phyloP scores from a whole-genome alignment of 1,140 invertebrate genomes.

The Aphelenchoides besseyi region DNA sequence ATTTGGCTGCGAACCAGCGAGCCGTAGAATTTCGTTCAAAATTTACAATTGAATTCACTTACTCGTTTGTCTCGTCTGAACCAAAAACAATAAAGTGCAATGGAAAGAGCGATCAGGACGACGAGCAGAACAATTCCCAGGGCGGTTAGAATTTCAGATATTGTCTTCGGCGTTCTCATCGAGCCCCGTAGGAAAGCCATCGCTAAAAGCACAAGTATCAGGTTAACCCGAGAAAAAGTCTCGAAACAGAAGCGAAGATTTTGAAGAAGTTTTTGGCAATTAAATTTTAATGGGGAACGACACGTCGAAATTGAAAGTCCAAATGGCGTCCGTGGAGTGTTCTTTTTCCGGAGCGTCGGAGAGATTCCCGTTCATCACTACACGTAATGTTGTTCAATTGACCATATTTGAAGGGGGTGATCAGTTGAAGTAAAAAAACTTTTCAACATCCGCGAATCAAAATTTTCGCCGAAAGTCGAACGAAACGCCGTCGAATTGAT shows the following conservation, averaged over 20 bases:
- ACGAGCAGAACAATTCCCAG: neutral
- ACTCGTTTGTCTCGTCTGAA: slow-evolving; percentile 10
- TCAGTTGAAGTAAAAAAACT: neutral
- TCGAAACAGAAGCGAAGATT: neutral
- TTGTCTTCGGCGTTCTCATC: neutral
- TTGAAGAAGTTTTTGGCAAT: neutral
- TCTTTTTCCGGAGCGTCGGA: no score
- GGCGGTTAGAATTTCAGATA: neutral
- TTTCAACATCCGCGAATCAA: neutral
- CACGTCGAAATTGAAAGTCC: neutral
- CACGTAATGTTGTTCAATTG: no score
- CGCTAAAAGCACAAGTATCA: neutral
- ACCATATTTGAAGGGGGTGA: no score
- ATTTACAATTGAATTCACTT: neutral
- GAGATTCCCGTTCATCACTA: no score
- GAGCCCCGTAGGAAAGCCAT: neutral
- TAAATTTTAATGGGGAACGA: neutral
- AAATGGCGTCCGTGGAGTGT: no score
- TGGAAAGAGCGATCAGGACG: neutral
- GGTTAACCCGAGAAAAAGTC: neutral
- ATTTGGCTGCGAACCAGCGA: neutral
- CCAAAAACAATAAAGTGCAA: neutral
- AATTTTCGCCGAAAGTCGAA: neutral
- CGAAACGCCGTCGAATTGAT: neutral
- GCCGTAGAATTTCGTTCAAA: neutral